Conservation (phyloP, 2,113 vertebrate genomes). For the Acrocephalus arundinaceus region DNA sequence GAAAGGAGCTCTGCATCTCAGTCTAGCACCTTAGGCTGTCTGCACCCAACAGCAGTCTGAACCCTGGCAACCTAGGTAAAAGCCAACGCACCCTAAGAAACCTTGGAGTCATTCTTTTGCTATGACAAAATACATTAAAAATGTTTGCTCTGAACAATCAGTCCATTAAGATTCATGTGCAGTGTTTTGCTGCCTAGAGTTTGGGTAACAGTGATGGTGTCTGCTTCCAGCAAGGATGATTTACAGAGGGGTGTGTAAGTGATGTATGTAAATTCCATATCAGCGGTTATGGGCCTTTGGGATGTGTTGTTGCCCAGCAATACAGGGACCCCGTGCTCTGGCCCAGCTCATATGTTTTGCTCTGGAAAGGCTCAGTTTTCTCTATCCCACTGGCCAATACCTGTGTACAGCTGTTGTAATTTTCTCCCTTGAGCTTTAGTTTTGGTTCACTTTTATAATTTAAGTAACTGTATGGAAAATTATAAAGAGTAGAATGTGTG, state of each 20-base stretch:
- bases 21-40: background rate
- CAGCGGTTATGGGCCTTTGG: background rate
- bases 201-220: background rate
- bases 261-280: background rate
- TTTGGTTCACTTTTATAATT: background rate
- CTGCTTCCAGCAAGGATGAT: background rate
- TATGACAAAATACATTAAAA: background rate
- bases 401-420: background rate
- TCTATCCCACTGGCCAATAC: background rate
- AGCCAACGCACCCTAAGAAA: background rate
- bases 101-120: background rate
- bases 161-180: background rate
- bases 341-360: background rate
- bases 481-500: background rate
- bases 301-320: rapidly evolving
- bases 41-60: rapidly evolving
- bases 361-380: background rate
- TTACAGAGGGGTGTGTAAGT: background rate
- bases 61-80: background rate
- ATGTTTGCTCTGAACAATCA: background rate
- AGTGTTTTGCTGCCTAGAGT: background rate
- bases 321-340: rapidly evolving
- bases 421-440: background rate
- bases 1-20: background rate
- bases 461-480: background rate